Evolutionary conservation across 2,797 vertebrate species (phyloP), one percentile per base, ranked within the genome.

Genomic region (Hybognathus amarus): DNA sequence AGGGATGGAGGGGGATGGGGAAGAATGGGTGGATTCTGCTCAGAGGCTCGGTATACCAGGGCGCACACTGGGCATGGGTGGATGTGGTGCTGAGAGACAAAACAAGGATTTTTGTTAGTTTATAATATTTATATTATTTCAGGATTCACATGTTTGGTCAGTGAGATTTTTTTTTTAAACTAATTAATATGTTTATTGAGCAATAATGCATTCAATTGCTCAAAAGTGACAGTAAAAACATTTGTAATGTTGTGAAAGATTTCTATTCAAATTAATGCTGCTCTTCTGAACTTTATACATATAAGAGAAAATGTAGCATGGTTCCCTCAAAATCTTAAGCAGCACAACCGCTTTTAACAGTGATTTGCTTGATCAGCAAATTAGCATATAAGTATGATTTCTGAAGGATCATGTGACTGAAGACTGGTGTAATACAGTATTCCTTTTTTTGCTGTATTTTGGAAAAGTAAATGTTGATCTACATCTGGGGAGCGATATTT

Each of bases 51-150:
- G 82, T 96, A 96, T 5, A 97, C 93, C 36, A 96, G 87, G 56
- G 92, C 91, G 0, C 97, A 98, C 85, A 94, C 93, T 0, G 93
- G 95, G 89, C 96, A 98, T 1, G 97, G 97, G n/a, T 95, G 95
- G 42, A 92, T 61, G 0, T 98, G 97, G 88, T 97, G 96, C 97
- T 99, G 95, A 45, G 1, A 52, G 67, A 20, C 13, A 27, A 17
- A 47, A 56, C 4, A 70, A 82, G 67, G 50, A 63, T 22, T 52
- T 47, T 79, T 59, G 6, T 42, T 80, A n/a, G 54, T 27, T 76
- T 52, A 64, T 12, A 47, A 17, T 64, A 64, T 10, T 9, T 5
- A 20, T 66, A 15, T 30, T 30, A 24, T 24, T 22, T 22, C 20
- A 63, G 22, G 12, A 6, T 30, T 63, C 10, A 63, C 30, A 68